phyloP scores from a whole-genome alignment of 1,140 invertebrate species.

The Bombus waltoni region DNA sequence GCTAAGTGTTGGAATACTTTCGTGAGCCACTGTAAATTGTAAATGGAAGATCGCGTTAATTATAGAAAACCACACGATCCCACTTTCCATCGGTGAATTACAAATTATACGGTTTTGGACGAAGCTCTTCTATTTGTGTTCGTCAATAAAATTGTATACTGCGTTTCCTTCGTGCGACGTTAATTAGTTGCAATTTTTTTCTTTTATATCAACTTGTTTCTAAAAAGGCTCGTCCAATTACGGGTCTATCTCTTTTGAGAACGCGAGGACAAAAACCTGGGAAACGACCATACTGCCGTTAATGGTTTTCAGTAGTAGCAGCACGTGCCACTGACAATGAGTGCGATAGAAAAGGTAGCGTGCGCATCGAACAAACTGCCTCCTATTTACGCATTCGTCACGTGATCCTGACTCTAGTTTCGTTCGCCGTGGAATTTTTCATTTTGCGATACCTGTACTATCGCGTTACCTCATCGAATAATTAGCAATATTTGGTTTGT shows the following conservation, averaged over 20 bases:
- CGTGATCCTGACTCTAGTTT: constrained; percentile 30
- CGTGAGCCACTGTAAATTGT: no score
- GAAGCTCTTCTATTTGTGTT: no score
- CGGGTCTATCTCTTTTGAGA: not conserved
- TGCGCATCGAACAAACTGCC: not conserved
- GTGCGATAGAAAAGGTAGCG: not conserved
- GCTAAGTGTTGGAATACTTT: no score
- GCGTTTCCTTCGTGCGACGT: no score
- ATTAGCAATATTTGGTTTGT: not conserved
- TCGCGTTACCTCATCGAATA: not conserved
- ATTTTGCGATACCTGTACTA: not conserved
- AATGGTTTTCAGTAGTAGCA: constrained; percentile 14
- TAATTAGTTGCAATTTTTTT: not conserved
- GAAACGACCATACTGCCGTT: constrained; percentile 18
- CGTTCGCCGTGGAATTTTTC: not conserved
- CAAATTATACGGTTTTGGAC: not conserved
- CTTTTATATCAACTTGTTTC: not conserved
- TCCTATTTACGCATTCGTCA: constrained; percentile 7
- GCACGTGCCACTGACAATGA: constrained; percentile 24
- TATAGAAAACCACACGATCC: not conserved
- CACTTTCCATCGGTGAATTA: not conserved
- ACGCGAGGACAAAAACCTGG: not conserved
- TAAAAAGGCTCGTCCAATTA: constrained; percentile 11
- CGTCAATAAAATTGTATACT: not conserved
- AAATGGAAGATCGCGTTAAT: not conserved